phyloP scores from a whole-genome alignment of 2,113 vertebrate genomes.

The Ceratotherium simum region DNA sequence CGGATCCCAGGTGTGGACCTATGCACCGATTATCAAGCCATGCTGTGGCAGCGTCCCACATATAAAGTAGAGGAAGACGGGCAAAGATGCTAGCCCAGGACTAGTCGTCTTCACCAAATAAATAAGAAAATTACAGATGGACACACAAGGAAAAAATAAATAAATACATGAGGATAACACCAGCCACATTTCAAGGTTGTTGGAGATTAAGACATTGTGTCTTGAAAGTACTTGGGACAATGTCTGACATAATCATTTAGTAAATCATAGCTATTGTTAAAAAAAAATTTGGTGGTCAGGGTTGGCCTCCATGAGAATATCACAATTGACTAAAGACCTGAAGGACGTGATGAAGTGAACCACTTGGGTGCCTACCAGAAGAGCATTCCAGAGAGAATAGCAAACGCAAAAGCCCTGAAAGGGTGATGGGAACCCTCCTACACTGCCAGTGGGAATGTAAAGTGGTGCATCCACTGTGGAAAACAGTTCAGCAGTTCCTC shows the following conservation, averaged over 20 bases:
- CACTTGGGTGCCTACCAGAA: not conserved
- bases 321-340: conserved; percentile 18
- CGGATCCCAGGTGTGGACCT: too few relatives aligned
- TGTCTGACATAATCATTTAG: not conserved
- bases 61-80: too few relatives aligned
- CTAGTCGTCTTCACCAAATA: too few relatives aligned
- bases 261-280: not conserved
- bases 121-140: too few relatives aligned
- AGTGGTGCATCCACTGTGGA: not conserved
- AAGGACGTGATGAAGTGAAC: not conserved
- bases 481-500: not conserved
- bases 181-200: not conserved
- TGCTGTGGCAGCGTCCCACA: too few relatives aligned
- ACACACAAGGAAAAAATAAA: too few relatives aligned
- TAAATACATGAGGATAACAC: not conserved
- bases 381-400: not conserved
- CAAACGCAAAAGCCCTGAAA: conserved; percentile 3
- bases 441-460: not conserved
- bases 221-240: not conserved
- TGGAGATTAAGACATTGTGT: not conserved
- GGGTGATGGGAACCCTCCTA: not conserved
- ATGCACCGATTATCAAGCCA: too few relatives aligned
- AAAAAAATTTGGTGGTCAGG: not conserved
- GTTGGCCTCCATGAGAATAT: not conserved
- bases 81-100: too few relatives aligned